phyloP scores from a whole-genome alignment of 2,113 vertebrate genomes.

The Gymnogyps californianus region DNA sequence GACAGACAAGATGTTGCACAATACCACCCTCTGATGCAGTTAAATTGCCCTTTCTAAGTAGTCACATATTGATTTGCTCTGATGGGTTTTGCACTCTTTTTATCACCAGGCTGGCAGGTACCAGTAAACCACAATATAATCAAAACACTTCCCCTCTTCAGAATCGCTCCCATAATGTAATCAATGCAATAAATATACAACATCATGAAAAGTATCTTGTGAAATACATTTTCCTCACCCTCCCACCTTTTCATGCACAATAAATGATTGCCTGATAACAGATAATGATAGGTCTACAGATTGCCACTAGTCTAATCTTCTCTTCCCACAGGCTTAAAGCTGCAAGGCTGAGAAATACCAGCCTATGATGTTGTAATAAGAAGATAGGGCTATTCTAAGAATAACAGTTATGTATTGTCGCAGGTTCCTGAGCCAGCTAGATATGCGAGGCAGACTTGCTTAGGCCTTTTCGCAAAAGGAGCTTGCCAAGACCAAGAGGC shows the following conservation, averaged over 20 bases:
- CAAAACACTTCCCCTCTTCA: background rate
- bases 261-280: background rate
- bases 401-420: background rate
- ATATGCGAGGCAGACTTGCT: background rate
- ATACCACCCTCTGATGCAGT: background rate
- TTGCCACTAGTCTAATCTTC: background rate
- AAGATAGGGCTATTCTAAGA: rapidly evolving
- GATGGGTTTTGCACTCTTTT: background rate
- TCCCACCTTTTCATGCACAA: background rate
- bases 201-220: background rate
- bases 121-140: background rate
- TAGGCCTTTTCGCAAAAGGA: background rate
- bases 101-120: background rate
- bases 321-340: background rate
- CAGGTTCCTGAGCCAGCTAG: background rate
- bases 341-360: background rate
- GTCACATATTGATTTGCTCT: background rate
- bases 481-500: background rate
- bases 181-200: background rate
- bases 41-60: background rate
- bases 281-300: background rate
- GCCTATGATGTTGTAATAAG: background rate
- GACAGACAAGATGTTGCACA: background rate
- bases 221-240: background rate
- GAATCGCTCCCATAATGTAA: background rate